Percentiles rank a stretch among this genome's conserved stretches.
phyloP scores from a whole-genome alignment of 2,797 vertebrate genomes.

The Tiaroga cobitis region DNA sequence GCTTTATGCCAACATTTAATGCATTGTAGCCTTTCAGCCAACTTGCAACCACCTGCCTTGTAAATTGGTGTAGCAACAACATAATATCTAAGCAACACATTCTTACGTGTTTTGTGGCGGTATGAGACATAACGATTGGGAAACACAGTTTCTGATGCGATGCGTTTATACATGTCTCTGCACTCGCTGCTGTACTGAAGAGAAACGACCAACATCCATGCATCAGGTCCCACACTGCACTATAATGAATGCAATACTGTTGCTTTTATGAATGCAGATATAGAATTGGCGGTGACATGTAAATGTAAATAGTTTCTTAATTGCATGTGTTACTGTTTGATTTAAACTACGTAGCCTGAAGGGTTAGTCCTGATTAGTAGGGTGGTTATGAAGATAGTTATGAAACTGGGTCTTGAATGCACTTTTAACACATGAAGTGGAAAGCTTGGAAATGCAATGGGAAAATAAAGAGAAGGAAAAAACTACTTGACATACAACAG shows the following conservation, averaged over 20 bases:
- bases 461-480: neutral
- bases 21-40: neutral
- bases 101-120: neutral
- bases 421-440: neutral
- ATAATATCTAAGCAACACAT: neutral
- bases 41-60: neutral
- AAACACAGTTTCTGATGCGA: neutral
- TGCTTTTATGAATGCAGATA: neutral
- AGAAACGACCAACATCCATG: neutral
- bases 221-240: too few relatives aligned
- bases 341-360: neutral
- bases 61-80: slow-evolving; percentile 1
- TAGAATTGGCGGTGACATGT: neutral
- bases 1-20: neutral
- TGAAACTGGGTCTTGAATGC: neutral
- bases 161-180: slow-evolving; percentile 8
- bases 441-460: neutral
- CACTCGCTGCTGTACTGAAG: neutral
- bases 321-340: neutral
- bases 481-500: neutral
- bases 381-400: neutral
- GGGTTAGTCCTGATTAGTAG: neutral
- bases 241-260: neutral
- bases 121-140: neutral
- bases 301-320: neutral